Conservation (phyloP, 2,888 invertebrate species). For the Hetaerina titia region DNA sequence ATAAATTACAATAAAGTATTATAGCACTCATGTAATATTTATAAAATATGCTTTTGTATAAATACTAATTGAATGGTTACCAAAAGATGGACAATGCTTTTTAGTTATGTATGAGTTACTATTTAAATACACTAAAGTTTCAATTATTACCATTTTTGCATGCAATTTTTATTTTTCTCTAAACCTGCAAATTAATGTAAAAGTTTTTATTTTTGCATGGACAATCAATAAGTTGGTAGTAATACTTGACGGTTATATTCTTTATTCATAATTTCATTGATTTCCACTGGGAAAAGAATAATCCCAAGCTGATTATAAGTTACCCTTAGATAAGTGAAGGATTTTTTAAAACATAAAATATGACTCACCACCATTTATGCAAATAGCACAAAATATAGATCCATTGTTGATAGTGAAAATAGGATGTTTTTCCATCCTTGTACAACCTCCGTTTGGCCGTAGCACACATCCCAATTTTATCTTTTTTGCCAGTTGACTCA, state of each 20-base stretch:
- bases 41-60: constrained; percentile 34
- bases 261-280: background rate
- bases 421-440: constrained; percentile 41
- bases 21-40: constrained; percentile 3
- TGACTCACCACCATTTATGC: background rate
- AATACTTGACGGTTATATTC: background rate
- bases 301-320: background rate
- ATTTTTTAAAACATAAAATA: background rate
- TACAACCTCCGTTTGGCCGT: constrained; percentile 7
- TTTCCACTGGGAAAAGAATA: background rate
- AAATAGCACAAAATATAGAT: constrained; percentile 48
- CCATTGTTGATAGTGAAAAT: background rate
- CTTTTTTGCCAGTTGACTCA: constrained; percentile 29
- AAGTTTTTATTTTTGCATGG: constrained; percentile 50
- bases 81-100: constrained; percentile 24
- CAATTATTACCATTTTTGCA: constrained; percentile 34
- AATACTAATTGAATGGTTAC: constrained; percentile 3
- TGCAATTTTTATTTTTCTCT: constrained; percentile 36
- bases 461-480: constrained; percentile 22
- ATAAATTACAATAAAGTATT: background rate
- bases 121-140: constrained; percentile 38
- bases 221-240: constrained; percentile 28
- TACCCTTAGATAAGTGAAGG: background rate
- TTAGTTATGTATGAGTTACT: background rate
- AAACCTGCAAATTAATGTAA: constrained; percentile 23